Conservation (phyloP, 2,888 invertebrate species). For the Agonopterix subpropinquella region DNA sequence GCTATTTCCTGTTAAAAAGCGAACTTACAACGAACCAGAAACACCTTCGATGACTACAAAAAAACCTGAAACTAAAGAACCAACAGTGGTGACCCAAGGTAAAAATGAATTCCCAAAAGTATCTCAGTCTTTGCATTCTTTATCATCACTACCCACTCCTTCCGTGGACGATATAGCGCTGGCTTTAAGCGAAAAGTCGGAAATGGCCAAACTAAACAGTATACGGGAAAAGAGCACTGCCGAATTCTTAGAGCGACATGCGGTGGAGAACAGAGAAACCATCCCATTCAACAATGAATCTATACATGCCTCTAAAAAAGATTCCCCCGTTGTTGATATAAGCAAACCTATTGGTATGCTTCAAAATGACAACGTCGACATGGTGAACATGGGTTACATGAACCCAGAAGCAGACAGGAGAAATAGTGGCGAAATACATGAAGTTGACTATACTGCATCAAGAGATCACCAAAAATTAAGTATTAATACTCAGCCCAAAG, state of each 20-base stretch:
- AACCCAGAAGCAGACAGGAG: slow-evolving; percentile 51
- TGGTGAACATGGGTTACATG: slow-evolving; percentile 70
- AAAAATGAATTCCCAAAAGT: slow-evolving; percentile 49
- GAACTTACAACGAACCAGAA: slow-evolving; percentile 74
- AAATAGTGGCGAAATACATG: slow-evolving; percentile 34
- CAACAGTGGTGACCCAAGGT: slow-evolving; percentile 16
- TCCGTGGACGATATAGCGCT: slow-evolving; percentile 61
- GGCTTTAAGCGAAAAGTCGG: slow-evolving; percentile 59
- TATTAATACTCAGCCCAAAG: slow-evolving; percentile 41
- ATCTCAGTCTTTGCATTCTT: slow-evolving; percentile 29
- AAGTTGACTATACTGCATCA: slow-evolving; percentile 30
- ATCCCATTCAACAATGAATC: slow-evolving; percentile 24
- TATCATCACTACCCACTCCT: slow-evolving; percentile 26
- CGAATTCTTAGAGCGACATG: slow-evolving; percentile 27
- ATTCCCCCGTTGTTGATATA: slow-evolving; percentile 24
- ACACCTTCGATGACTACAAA: slow-evolving; percentile 36
- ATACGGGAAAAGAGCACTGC: slow-evolving; percentile 40
- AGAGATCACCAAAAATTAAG: slow-evolving; percentile 38
- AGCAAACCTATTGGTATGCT: slow-evolving; percentile 36
- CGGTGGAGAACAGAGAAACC: slow-evolving; percentile 32
- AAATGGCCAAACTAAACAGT: slow-evolving; percentile 45
- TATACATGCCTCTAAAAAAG: slow-evolving; percentile 38
- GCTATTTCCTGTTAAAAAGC: slow-evolving; percentile 79
- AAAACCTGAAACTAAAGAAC: slow-evolving; percentile 41
- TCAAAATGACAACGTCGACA: slow-evolving; percentile 59